phyloP scores from a whole-genome alignment of 2,113 vertebrate genomes.

The Ceyx margarethae region DNA sequence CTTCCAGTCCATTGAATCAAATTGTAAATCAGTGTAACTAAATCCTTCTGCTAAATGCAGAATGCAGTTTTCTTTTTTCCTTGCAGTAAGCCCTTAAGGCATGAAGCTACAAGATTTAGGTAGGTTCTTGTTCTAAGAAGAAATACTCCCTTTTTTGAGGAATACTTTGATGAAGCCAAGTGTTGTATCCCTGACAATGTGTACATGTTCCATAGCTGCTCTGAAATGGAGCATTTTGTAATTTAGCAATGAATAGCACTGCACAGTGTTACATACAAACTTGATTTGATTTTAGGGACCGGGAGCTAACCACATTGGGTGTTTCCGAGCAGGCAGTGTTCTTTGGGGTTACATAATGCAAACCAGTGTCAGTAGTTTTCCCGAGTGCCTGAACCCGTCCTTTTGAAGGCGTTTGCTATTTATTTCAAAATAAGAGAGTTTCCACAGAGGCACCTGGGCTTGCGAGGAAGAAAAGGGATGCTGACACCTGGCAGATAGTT shows the following conservation, averaged over 20 bases:
- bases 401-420: background rate
- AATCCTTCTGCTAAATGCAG: background rate
- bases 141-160: background rate
- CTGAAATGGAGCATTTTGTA: constrained; percentile 5
- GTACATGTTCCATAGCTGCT: background rate
- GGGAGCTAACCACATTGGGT: background rate
- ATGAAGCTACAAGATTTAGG: background rate
- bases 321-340: background rate
- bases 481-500: constrained; percentile 50
- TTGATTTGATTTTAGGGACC: constrained; percentile 23
- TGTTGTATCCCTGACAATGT: background rate
- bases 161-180: background rate
- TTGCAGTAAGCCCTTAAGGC: background rate
- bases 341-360: constrained; percentile 2
- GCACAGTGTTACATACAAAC: background rate
- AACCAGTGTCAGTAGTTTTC: background rate
- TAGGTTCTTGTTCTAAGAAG: constrained; percentile 20
- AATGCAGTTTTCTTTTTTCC: background rate
- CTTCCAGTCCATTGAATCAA: constrained; percentile 17
- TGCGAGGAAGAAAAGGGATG: constrained; percentile 25
- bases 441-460: background rate
- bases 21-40: background rate
- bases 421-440: constrained; percentile 31
- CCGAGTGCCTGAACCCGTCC: background rate
- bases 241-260: constrained; percentile 23